A percentile compares a stretch with the other conserved stretches of the same genome.
phyloP scores from a whole-genome alignment of 2,113 vertebrate genomes.

The Arvicanthis niloticus region DNA sequence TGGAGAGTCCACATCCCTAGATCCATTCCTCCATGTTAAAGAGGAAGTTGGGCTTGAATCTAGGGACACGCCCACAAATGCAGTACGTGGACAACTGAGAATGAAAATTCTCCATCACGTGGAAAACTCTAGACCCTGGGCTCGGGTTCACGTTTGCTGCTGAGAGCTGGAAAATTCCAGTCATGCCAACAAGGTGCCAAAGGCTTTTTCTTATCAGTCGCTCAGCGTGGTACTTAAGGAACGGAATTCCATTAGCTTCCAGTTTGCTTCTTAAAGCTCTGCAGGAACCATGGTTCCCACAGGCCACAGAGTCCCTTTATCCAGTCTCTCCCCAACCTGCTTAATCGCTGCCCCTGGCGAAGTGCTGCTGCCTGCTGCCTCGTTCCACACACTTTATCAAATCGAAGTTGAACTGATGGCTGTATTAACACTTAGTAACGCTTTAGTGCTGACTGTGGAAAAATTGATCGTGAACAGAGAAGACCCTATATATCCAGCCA shows the following conservation, averaged over 20 bases:
- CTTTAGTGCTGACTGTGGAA: slow-evolving; percentile 17
- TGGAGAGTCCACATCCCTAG: neutral
- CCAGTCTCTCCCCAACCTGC: slow-evolving; percentile 37
- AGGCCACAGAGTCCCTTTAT: neutral
- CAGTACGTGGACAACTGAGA: neutral
- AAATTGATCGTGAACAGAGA: slow-evolving; percentile 1
- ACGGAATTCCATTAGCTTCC: neutral
- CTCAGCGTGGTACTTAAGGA: neutral
- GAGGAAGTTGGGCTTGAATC: neutral
- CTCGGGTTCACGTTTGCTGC: neutral
- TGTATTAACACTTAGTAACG: slow-evolving; percentile 52
- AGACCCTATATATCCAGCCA: neutral
- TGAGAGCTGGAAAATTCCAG: neutral
- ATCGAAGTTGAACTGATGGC: slow-evolving; percentile 47
- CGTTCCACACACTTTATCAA: slow-evolving; percentile 2
- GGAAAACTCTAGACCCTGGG: neutral
- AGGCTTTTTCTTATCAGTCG: neutral
- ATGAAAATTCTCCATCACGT: neutral
- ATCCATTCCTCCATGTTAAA: neutral
- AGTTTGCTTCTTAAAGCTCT: slow-evolving; percentile 34
- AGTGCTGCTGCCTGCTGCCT: neutral
- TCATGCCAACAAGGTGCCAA: neutral
- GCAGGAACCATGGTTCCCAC: neutral
- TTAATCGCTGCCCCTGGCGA: slow-evolving; percentile 49
- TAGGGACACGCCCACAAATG: neutral